Evolutionary conservation across 2,888 invertebrate species (phyloP), one percentile per base, ranked within the genome.

Genomic region (Marasmarcha lunaedactyla): DNA sequence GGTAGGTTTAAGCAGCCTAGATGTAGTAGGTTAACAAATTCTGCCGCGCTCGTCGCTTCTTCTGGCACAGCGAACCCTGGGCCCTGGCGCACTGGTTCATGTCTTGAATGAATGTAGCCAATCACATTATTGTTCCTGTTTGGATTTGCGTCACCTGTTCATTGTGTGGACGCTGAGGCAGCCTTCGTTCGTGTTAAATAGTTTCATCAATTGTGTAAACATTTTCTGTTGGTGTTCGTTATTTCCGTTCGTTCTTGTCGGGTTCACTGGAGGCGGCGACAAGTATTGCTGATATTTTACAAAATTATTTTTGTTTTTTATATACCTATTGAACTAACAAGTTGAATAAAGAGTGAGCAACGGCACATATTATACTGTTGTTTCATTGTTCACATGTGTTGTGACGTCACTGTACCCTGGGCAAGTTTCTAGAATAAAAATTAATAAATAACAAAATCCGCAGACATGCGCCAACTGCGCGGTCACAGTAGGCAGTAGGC

Each of bases 11-110:
- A 57, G 71, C 76, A 70, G 69, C 69, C 60, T 79, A 79, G 79
- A 71, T 76, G 79, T 83, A 83, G 78, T 79, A 81, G 81, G 79
- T 74, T 78, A 81, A 81, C 81, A 76, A 83, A 81, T 79, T 81
- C 77, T 49, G 68, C 59, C 61, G 63, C 12, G 35, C 25, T 12
- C 12, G 41, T 27, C 15, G 27, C 37, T 39, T 39, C 41, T 36
- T 14, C 39, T 36, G 36, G 34, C 38, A 33, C 39, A 36, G n/a
- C 20, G 7, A n/a, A 36, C n/a, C 20, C 20, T n/a, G n/a, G n/a
- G n/a, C n/a, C n/a, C n/a, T n/a, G n/a, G 14, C 3, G 15, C 15
- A 11, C 20, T 25, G 20, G 2, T 20, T 25, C 26, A 14, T 35
- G 13, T 37, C 12, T 25, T 20, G 20, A 5, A 20, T 20, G 20